Evolutionary conservation across 2,888 invertebrate species (phyloP), one percentile per base, ranked within the genome.

Genomic region (Phorcus lineatus): DNA sequence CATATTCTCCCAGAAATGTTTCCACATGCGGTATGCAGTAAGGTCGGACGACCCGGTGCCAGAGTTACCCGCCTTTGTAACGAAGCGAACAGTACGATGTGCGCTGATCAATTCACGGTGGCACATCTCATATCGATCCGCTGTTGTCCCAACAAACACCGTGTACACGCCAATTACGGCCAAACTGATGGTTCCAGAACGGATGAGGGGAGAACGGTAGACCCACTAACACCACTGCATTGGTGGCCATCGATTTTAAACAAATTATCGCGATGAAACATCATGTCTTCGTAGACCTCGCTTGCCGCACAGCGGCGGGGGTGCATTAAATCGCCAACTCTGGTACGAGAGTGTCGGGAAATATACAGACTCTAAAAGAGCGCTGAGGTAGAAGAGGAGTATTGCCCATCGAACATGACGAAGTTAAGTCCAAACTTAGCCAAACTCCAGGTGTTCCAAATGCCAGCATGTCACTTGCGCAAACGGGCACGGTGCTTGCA

Each of bases 261-360:
- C 62, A 62, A 62, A 62, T 62, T 62, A 62, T 62, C 62, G 62
- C 62, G 62, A 62, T 62, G 62, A 62, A 62, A 62, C 62, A 62
- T 62, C 62, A 28, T 62, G 62, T 62, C 62, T 62, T 28, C 28
- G 16, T 13, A 62, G 22, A 62, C 24, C 28, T 28, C 28, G 17
- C 28, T 62, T 24, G 62, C 28, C 28, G 62, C 62, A 28, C 62
- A 17, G 28, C 62, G 28, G 62, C 28, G 24, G 62, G 57, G 62
- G 28, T 24, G 24, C 28, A 24, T 28, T 62, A 62, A 62, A 62
- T 28, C 62, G 28, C 24, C 62, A 62, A 28, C 13, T 11, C 17
- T 24, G 62, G 24, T 62, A 28, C 62, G 24, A 62, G 62, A 24
- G 16, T 62, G 28, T 28, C 24, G 28, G 16, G 62, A n/a, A 19